Evolutionary conservation across 2,888 invertebrate species (phyloP).

Genomic region (Hetaerina titia): DNA sequence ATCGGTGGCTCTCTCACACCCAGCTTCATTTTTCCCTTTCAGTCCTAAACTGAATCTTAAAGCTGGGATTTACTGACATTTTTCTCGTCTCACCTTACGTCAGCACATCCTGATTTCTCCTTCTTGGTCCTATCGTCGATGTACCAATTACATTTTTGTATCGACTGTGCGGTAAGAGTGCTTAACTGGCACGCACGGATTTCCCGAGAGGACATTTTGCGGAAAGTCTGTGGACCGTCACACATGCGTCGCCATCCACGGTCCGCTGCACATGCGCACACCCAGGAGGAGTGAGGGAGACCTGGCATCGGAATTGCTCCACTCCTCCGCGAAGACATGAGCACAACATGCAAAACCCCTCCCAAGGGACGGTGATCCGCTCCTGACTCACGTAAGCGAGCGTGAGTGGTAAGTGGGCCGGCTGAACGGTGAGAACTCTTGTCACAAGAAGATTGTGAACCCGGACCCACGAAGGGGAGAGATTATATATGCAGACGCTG

Average conservation of each 20-base stretch:
- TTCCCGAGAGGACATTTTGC: background rate
- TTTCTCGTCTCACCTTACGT: background rate
- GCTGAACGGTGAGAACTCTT: background rate
- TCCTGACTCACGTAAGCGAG: background rate
- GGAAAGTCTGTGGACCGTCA: background rate
- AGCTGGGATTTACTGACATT: no score
- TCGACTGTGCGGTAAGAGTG: background rate
- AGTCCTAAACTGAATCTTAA: no score
- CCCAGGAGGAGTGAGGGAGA: background rate
- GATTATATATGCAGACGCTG: no score
- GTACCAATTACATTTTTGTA: background rate
- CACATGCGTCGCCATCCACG: background rate
- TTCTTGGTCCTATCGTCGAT: background rate
- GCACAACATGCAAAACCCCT: background rate
- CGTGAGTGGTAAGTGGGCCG: background rate
- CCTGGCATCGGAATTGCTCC: background rate
- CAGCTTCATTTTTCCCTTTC: no score
- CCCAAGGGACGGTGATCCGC: background rate
- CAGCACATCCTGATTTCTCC: background rate
- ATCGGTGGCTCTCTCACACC: no score
- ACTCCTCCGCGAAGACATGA: background rate
- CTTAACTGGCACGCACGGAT: background rate
- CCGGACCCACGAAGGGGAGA: background rate
- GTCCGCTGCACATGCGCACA: background rate
- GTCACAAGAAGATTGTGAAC: background rate